These are phyloP conservation scores for Octomys mimax DNA, from an alignment of 2,797 vertebrate genomes.

Conservation along the genomic window DNA sequence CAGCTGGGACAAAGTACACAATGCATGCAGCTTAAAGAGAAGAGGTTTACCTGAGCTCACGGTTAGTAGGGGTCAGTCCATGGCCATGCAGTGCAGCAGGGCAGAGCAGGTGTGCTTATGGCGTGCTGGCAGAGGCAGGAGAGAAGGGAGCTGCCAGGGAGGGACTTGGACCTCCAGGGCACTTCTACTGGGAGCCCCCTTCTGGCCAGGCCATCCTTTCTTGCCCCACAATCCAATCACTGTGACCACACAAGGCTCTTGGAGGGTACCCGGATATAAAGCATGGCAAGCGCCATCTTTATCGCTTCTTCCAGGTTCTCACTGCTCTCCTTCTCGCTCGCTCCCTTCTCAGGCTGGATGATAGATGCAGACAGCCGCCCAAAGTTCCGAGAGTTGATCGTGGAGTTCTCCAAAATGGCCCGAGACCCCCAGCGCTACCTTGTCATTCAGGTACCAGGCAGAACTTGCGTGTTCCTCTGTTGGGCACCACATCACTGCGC, in stretches of 20 bases:
- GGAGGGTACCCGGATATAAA: background rate
- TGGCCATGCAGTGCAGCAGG: too few species aligned
- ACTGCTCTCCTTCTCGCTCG: background rate
- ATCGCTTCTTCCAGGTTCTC: background rate
- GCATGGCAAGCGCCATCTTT: rapidly evolving
- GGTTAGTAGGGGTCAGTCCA: background rate
- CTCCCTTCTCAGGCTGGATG: conserved; percentile 95
- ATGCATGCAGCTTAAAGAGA: background rate
- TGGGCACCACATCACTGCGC: background rate
- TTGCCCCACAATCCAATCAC: background rate
- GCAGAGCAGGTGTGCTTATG: background rate
- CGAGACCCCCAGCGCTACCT: conserved; percentile 96
- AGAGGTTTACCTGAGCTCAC: background rate
- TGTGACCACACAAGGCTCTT: background rate
- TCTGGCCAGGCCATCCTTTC: background rate
- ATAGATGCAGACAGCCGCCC: conserved; percentile 96
- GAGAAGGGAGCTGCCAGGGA: background rate
- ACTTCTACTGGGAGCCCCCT: background rate
- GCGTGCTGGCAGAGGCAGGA: background rate
- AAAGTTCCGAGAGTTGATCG: conserved; percentile 94
- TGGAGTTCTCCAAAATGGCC: conserved; percentile 97
- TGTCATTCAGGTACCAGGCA: conserved; percentile 93
- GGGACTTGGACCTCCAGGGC: background rate
- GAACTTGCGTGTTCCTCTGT: too few species aligned
- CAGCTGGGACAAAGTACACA: background rate